These are phyloP conservation scores for Acheta domesticus DNA, from an alignment of 2,888 invertebrate genomes.

Conservation along the genomic window DNA sequence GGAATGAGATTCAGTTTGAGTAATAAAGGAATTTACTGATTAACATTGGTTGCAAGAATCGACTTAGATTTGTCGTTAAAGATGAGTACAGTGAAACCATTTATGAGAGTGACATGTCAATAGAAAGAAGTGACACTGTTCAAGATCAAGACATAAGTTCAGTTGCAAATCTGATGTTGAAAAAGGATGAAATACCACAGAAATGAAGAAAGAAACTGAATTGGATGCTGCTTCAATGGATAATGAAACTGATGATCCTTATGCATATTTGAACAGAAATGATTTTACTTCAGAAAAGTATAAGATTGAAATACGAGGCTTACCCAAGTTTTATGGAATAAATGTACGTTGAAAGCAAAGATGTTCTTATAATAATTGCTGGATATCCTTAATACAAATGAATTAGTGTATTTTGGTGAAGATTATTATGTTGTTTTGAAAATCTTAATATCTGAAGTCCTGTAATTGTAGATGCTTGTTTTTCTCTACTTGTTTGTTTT, in stretches of 20 bases:
- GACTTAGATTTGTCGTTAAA: too few relatives aligned
- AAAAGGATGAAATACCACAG: too few relatives aligned
- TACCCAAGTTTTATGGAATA: constrained; percentile 81
- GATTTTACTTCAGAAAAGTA: constrained; percentile 88
- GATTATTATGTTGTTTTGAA: too few relatives aligned
- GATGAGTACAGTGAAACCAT: too few relatives aligned
- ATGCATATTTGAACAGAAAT: constrained; percentile 73
- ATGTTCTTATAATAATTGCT: not conserved
- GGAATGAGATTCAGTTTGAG: too few relatives aligned
- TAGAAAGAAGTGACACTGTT: not conserved
- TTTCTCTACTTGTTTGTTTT: too few relatives aligned
- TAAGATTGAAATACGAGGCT: constrained; percentile 79
- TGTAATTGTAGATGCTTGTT: too few relatives aligned
- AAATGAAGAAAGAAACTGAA: too few relatives aligned
- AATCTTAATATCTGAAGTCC: too few relatives aligned
- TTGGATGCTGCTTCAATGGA: too few relatives aligned
- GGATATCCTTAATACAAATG: not conserved
- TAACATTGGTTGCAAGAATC: too few relatives aligned
- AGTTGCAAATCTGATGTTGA: not conserved
- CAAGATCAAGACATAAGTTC: not conserved
- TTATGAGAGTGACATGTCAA: not conserved
- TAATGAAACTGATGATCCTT: constrained; percentile 48
- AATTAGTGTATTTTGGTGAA: not conserved
- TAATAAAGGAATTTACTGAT: too few relatives aligned
- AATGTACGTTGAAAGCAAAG: constrained; percentile 54